phyloP scores from a whole-genome alignment of 2,888 invertebrate genomes.

The Imbricaverruca yamaguchii region DNA sequence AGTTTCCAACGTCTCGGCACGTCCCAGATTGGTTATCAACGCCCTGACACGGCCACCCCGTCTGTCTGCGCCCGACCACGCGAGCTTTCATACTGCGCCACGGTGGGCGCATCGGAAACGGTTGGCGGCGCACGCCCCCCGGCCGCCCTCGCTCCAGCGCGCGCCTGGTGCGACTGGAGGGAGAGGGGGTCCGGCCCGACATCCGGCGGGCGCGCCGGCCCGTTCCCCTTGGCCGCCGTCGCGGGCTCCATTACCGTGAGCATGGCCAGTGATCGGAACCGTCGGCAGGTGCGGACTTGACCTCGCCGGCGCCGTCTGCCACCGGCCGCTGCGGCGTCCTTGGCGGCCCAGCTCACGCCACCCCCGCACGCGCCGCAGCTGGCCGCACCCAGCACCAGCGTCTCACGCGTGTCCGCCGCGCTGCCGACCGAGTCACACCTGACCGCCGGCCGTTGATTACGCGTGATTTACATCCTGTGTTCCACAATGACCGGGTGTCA shows the following conservation, averaged over 20 bases:
- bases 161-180: neutral
- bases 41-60: neutral
- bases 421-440: no score
- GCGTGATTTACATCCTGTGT: no score
- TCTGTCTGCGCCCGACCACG: neutral
- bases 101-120: neutral
- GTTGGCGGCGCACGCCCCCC: neutral
- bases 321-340: neutral
- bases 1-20: neutral
- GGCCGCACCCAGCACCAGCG: no score
- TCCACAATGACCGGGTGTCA: no score
- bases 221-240: neutral
- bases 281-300: neutral
- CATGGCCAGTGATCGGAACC: constrained; percentile 1
- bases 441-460: no score
- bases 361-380: no score
- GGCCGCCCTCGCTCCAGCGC: neutral
- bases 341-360: neutral
- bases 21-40: neutral
- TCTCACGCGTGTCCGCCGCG: no score
- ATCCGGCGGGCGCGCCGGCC: neutral
- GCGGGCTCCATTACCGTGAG: neutral
- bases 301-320: neutral
- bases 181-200: neutral
- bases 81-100: neutral